Evolutionary conservation across 2,888 invertebrate species (phyloP).

Genomic region (Pasiphila rectangulata): DNA sequence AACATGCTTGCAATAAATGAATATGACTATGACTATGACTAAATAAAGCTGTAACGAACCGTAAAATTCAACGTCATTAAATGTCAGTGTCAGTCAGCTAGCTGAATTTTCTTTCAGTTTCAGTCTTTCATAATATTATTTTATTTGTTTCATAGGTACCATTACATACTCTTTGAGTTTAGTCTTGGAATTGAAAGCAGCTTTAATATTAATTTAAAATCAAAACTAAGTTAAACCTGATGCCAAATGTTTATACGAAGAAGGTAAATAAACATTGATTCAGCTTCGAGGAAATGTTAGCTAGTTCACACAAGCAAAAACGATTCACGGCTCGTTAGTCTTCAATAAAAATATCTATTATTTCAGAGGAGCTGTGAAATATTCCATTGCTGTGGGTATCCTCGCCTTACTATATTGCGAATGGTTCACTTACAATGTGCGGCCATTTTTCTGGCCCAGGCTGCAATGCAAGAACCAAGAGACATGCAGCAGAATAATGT

Average conservation of each 20-base stretch:
- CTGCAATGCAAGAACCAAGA: constrained; percentile 68
- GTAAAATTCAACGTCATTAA: too few species aligned
- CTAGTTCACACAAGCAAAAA: background rate
- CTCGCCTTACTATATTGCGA: constrained; percentile 76
- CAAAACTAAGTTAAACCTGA: background rate
- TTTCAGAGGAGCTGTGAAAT: constrained; percentile 57
- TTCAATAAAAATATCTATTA: background rate
- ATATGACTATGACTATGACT: too few species aligned
- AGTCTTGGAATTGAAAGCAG: too few species aligned
- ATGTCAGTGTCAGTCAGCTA: too few species aligned
- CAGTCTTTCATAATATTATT: too few species aligned
- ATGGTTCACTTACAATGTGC: constrained; percentile 73
- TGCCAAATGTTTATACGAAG: constrained; percentile 50
- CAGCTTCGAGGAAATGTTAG: too few species aligned
- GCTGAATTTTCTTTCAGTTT: too few species aligned
- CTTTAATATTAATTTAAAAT: background rate
- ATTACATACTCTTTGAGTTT: too few species aligned
- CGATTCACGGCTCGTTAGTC: background rate
- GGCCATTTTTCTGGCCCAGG: constrained; percentile 64
- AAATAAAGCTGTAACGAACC: too few species aligned
- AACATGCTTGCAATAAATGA: too few species aligned
- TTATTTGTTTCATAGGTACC: too few species aligned
- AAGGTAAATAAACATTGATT: constrained; percentile 49
- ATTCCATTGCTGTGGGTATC: constrained; percentile 45
- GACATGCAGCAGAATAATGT: constrained; percentile 82